phyloP scores from a whole-genome alignment of 2,113 vertebrate genomes.

The Hyperopisus bebe region DNA sequence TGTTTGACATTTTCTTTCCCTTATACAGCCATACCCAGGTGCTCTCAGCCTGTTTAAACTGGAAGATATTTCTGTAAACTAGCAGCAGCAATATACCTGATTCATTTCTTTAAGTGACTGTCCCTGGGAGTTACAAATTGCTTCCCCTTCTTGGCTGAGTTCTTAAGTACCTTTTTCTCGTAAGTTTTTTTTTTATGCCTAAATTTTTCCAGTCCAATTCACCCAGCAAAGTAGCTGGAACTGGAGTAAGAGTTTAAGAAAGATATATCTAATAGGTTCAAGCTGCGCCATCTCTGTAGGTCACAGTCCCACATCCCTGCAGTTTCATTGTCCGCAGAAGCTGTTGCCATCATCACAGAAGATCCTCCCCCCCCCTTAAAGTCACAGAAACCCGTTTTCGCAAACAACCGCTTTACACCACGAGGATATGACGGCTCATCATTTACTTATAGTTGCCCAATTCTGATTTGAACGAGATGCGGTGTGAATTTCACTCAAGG shows the following conservation, averaged over 20 bases:
- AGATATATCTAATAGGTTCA: background rate
- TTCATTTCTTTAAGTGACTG: background rate
- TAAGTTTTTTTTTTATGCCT: background rate
- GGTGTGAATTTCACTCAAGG: background rate
- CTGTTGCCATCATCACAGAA: background rate
- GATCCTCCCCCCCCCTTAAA: background rate
- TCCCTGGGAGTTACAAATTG: background rate
- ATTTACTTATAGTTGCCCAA: background rate
- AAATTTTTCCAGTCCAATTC: background rate
- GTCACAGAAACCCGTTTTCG: background rate
- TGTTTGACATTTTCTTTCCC: conserved; percentile 17
- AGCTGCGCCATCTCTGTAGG: background rate
- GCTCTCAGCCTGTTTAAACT: background rate
- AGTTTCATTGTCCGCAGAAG: background rate
- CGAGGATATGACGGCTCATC: background rate
- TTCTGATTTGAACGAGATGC: background rate
- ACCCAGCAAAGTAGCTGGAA: background rate
- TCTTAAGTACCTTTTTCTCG: background rate
- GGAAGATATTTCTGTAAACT: background rate
- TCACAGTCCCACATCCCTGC: background rate
- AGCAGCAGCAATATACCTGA: background rate
- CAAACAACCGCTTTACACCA: background rate
- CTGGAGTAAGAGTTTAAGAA: background rate
- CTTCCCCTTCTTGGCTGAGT: background rate
- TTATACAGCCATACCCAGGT: conserved; percentile 15